A percentile compares a stretch with the other conserved stretches of the same genome.
phyloP scores from a whole-genome alignment of 2,113 vertebrate species.

The Dipodomys merriami region DNA sequence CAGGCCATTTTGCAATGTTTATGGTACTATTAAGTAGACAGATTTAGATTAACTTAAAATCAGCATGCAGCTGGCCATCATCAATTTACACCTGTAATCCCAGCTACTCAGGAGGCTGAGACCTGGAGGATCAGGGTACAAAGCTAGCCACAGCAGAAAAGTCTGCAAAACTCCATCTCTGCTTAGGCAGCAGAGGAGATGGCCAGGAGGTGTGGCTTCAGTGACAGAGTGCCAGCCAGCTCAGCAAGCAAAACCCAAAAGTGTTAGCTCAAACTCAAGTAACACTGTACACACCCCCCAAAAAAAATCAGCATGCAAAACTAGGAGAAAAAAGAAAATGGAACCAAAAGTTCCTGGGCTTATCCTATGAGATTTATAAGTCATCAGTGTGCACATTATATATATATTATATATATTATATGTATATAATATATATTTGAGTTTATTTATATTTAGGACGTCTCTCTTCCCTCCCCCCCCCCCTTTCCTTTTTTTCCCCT shows the following conservation, averaged over 20 bases:
- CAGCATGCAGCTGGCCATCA: neutral
- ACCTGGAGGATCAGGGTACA: too few species aligned
- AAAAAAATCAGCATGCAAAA: neutral
- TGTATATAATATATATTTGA: too few species aligned
- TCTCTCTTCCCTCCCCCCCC: neutral
- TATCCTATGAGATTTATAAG: constrained; percentile 9
- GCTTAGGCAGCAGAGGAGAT: too few species aligned
- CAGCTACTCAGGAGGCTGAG: too few species aligned
- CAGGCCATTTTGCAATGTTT: neutral
- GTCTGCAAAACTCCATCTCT: too few species aligned
- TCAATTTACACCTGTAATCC: too few species aligned
- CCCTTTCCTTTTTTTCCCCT: neutral
- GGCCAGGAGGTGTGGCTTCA: too few species aligned
- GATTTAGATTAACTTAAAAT: constrained; percentile 30
- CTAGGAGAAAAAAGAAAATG: neutral
- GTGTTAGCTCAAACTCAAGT: too few species aligned
- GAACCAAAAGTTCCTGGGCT: neutral
- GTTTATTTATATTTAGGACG: neutral
- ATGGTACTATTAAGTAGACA: constrained; percentile 8
- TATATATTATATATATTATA: neutral
- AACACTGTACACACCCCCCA: too few species aligned
- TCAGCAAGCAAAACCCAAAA: too few species aligned
- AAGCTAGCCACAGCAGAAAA: too few species aligned
- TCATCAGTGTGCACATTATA: neutral
- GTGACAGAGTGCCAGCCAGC: too few species aligned